Conservation (phyloP, 1,140 invertebrate genomes). For the Drosophila carrolli region DNA sequence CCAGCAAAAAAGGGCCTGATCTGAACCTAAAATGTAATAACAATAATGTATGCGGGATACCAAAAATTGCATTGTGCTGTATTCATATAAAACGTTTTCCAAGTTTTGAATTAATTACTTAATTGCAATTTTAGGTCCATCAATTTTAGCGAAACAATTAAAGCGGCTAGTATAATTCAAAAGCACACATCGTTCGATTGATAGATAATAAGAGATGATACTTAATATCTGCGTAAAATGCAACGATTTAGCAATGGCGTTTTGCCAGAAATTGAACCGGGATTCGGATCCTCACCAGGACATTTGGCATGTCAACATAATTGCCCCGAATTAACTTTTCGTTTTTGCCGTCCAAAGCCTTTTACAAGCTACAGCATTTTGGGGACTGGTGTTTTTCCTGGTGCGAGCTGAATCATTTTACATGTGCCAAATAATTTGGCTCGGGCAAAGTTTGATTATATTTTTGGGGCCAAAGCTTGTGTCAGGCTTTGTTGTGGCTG, state of each 20-base stretch:
- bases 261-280: constrained; percentile 30
- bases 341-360: constrained; percentile 54
- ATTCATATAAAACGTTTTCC: not conserved
- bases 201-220: not conserved
- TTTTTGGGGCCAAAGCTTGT: constrained; percentile 45
- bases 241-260: constrained; percentile 25
- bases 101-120: constrained; percentile 28
- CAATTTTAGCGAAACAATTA: constrained; percentile 6
- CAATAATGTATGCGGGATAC: constrained; percentile 5
- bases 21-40: constrained; percentile 42
- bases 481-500: constrained; percentile 12
- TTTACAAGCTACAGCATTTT: constrained; percentile 43
- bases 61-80: not conserved
- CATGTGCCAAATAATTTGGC: constrained; percentile 62
- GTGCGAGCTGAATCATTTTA: constrained; percentile 36
- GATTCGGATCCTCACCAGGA: constrained; percentile 28
- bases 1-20: constrained; percentile 6
- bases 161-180: constrained; percentile 44
- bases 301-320: constrained; percentile 81
- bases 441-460: constrained; percentile 67
- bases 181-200: constrained; percentile 30
- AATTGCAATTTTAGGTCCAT: not conserved
- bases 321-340: constrained; percentile 81
- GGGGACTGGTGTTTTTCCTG: constrained; percentile 21
- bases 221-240: not conserved